Percentiles rank a stretch among this genome's conserved stretches.
Conservation (phyloP, 1,140 invertebrate genomes). For the Caenorhabditis latens region DNA sequence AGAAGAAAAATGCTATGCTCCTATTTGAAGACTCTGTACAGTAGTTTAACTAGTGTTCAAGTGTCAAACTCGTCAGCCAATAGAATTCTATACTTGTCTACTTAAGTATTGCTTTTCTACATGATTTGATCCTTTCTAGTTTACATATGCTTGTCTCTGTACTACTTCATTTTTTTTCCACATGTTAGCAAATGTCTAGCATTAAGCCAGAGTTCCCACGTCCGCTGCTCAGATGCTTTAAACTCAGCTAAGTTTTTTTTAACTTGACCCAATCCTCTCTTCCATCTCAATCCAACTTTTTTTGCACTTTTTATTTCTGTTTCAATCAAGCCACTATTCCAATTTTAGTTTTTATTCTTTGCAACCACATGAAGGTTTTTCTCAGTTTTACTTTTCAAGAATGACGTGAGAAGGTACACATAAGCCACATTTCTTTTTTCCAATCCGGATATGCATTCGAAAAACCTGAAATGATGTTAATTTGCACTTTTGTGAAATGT, state of each 20-base stretch:
- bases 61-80: too few species aligned
- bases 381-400: neutral
- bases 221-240: neutral
- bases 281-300: neutral
- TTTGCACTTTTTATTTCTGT: slow-evolving; percentile 1
- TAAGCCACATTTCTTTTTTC: neutral
- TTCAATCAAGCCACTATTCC: neutral
- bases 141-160: too few species aligned
- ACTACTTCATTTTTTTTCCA: too few species aligned
- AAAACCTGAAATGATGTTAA: neutral
- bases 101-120: too few species aligned
- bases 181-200: too few species aligned
- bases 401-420: neutral
- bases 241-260: neutral
- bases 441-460: neutral
- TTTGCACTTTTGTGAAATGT: neutral
- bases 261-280: neutral
- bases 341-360: neutral
- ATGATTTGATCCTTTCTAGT: too few species aligned
- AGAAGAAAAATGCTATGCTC: too few species aligned
- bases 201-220: too few species aligned
- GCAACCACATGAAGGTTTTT: neutral
- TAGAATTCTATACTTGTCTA: too few species aligned
- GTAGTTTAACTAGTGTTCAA: too few species aligned
- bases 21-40: too few species aligned